phyloP scores from a whole-genome alignment of 2,113 vertebrate species.

The Planiliza haematocheilus region DNA sequence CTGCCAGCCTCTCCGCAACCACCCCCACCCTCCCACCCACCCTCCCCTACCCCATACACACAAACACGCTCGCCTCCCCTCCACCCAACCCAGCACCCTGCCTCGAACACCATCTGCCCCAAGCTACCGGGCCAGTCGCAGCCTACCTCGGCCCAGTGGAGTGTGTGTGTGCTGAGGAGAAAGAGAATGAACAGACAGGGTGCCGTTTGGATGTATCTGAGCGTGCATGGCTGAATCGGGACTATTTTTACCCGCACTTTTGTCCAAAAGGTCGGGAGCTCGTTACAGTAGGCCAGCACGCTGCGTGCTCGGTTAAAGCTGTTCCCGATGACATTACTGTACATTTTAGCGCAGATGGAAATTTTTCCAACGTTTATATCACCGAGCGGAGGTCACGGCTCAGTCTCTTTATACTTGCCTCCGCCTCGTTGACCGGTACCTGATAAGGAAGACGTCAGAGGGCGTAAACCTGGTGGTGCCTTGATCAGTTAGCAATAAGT shows the following conservation, averaged over 20 bases:
- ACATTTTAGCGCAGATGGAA: background rate
- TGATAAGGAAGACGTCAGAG: no score
- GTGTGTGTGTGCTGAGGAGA: conserved; percentile 16
- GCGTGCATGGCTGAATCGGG: conserved; percentile 23
- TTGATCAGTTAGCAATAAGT: no score
- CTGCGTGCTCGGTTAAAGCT: conserved; percentile 10
- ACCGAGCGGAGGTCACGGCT: no score
- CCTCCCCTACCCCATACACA: conserved; percentile 9
- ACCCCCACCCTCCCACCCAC: conserved; percentile 21
- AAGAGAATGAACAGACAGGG: conserved; percentile 20
- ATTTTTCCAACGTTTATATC: no score
- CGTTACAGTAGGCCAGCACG: conserved; percentile 45
- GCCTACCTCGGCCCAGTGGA: conserved; percentile 58
- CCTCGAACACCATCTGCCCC: conserved; percentile 88
- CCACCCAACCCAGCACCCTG: conserved; percentile 81
- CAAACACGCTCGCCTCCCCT: conserved; percentile 57
- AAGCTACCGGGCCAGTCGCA: conserved; percentile 79
- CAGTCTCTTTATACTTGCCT: no score
- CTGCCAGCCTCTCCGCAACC: conserved; percentile 76
- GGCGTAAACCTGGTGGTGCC: no score
- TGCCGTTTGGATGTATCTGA: conserved; percentile 34
- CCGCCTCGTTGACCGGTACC: no score
- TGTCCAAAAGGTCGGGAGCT: conserved; percentile 53
- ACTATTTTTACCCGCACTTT: conserved; percentile 74
- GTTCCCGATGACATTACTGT: conserved; percentile 32